Conservation (phyloP, 1,140 invertebrate species). For the Saccostrea cuccullata region DNA sequence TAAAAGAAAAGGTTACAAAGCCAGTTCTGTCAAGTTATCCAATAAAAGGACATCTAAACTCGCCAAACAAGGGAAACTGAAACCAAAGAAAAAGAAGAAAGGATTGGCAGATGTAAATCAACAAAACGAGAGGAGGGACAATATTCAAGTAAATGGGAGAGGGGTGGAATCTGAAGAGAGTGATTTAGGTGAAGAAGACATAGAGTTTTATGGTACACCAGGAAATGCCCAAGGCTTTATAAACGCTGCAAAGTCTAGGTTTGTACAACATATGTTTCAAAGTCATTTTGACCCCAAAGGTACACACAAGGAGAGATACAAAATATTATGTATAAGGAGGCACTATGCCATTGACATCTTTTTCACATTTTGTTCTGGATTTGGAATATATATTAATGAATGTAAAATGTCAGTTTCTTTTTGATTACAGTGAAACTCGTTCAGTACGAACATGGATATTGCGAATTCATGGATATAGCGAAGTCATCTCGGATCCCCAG, state of each 20-base stretch:
- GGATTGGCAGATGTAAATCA: slow-evolving; percentile 56
- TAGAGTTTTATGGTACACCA: slow-evolving; percentile 57
- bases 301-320: no score
- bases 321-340: no score
- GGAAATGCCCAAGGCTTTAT: slow-evolving; percentile 50
- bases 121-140: slow-evolving; percentile 24
- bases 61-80: slow-evolving; percentile 75
- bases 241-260: slow-evolving; percentile 15
- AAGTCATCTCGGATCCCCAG: no score
- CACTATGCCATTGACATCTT: no score
- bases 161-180: slow-evolving; percentile 49
- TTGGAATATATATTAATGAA: no score
- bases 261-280: slow-evolving; percentile 3
- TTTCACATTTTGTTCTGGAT: no score
- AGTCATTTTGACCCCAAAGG: no score
- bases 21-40: slow-evolving; percentile 69
- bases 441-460: no score
- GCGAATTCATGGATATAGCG: no score
- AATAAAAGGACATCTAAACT: slow-evolving; percentile 74
- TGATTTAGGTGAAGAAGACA: slow-evolving; percentile 52
- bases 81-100: slow-evolving; percentile 66
- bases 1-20: slow-evolving; percentile 55
- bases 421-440: no score
- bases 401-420: no score
- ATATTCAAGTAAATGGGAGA: slow-evolving; percentile 15